A percentile compares a stretch with the other conserved stretches of the same genome.
These are phyloP conservation scores for Flabesymbios commensalis DNA, from an alignment of 2,888 invertebrate species.

Conservation along the genomic window DNA sequence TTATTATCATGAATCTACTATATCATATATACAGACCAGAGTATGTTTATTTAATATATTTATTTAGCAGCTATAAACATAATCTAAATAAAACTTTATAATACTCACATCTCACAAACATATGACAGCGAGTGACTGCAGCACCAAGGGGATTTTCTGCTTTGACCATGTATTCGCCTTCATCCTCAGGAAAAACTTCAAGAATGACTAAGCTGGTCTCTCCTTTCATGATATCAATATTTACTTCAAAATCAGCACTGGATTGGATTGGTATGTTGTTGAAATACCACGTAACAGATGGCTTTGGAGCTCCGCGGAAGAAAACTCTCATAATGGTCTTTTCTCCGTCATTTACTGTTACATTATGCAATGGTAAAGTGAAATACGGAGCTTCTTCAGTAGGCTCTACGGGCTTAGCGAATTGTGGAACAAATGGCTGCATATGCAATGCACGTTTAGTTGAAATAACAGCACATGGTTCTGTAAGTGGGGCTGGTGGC, in stretches of 20 bases:
- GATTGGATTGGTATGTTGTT: conserved; percentile 61
- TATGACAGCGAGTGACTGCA: conserved; percentile 83
- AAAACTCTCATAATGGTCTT: conserved; percentile 61
- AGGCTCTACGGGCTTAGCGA: neutral
- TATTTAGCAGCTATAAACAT: neutral
- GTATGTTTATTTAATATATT: neutral
- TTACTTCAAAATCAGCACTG: conserved; percentile 58
- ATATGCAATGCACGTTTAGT: conserved; percentile 5
- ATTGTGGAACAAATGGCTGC: neutral
- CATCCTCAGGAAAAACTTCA: conserved; percentile 98
- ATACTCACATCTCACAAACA: conserved; percentile 58
- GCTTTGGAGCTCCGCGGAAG: conserved; percentile 50
- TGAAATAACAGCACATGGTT: conserved; percentile 28
- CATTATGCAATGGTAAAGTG: conserved; percentile 72
- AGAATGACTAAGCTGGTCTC: conserved; percentile 86
- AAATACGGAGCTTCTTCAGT: conserved; percentile 72
- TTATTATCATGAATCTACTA: neutral
- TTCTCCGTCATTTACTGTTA: conserved; percentile 89
- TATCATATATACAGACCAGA: too few relatives aligned
- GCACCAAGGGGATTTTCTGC: conserved; percentile 83
- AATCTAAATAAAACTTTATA: neutral
- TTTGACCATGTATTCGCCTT: conserved; percentile 93
- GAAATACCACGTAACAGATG: conserved; percentile 61
- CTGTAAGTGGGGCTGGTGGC: conserved; percentile 19
- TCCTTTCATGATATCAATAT: conserved; percentile 73